Evolutionary conservation across 2,888 invertebrate genomes (phyloP).

Genomic region (Ganaspis brasiliensis): DNA sequence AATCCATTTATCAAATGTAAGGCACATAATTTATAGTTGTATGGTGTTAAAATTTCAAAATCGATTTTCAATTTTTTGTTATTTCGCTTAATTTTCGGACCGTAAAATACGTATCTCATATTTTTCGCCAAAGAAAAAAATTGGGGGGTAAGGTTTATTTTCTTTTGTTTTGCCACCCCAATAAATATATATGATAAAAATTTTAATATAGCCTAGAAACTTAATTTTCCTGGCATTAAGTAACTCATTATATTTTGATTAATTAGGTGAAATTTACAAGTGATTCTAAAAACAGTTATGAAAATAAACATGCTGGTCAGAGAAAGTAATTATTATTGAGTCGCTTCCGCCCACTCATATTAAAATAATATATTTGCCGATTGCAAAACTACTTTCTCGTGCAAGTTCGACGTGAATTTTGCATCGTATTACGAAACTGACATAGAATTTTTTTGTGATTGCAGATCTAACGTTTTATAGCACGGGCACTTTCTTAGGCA

Average conservation of each 20-base stretch:
- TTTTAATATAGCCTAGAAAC: constrained; percentile 5
- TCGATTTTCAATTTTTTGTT: no score
- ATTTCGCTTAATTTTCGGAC: no score
- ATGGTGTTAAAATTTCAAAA: no score
- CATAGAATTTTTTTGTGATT: constrained; percentile 26
- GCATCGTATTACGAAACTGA: constrained; percentile 30
- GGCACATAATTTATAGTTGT: no score
- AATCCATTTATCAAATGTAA: no score
- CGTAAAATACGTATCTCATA: no score
- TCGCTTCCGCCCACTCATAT: constrained; percentile 18
- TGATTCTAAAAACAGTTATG: not conserved
- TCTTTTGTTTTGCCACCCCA: no score
- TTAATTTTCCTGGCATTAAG: not conserved
- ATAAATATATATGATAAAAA: no score
- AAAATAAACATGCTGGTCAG: constrained; percentile 20
- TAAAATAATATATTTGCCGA: constrained; percentile 34
- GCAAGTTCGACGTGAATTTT: constrained; percentile 35
- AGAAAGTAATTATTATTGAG: constrained; percentile 43
- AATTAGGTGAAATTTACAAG: constrained; percentile 8
- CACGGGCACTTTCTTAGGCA: constrained; percentile 27
- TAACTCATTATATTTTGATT: constrained; percentile 18
- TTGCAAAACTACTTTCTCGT: constrained; percentile 42
- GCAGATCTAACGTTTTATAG: constrained; percentile 23
- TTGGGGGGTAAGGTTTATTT: no score
- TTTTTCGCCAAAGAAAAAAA: no score